These are phyloP conservation scores for Cheilosia vernalis DNA, from an alignment of 2,888 invertebrate species.

Conservation along the genomic window DNA sequence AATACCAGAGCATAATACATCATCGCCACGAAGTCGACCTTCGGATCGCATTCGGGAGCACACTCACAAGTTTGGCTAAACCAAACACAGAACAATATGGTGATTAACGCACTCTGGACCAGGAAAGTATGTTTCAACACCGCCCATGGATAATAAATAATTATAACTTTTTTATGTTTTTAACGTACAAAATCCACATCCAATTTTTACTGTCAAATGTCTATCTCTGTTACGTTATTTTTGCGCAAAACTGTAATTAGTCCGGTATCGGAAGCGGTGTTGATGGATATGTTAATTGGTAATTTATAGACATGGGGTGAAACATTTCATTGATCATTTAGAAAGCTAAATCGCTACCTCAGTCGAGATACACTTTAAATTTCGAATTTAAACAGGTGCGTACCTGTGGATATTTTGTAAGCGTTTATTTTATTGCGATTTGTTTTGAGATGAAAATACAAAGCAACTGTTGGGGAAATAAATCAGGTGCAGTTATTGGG, in stretches of 20 bases:
- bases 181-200: slow-evolving; percentile 12
- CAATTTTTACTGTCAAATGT: no score
- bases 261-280: slow-evolving; percentile 2
- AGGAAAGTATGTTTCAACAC: slow-evolving; percentile 6
- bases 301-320: slow-evolving; percentile 23
- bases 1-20: background rate
- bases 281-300: slow-evolving; percentile 41
- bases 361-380: background rate
- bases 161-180: background rate
- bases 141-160: background rate
- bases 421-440: background rate
- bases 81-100: background rate
- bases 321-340: slow-evolving; percentile 28
- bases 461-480: background rate
- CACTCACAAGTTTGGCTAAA: background rate
- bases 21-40: background rate
- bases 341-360: background rate
- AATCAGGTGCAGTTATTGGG: background rate
- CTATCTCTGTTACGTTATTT: slow-evolving; percentile 8
- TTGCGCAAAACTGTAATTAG: slow-evolving; percentile 1
- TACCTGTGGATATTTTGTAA: background rate
- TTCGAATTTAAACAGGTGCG: slow-evolving; percentile 6
- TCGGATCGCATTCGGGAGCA: background rate
- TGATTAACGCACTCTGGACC: slow-evolving; percentile 16
- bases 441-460: slow-evolving; percentile 6